Percentiles rank a stretch among this genome's conserved stretches.
These are phyloP conservation scores for Drosophila imparisetae DNA, from an alignment of 2,888 invertebrate genomes.

Conservation along the genomic window DNA sequence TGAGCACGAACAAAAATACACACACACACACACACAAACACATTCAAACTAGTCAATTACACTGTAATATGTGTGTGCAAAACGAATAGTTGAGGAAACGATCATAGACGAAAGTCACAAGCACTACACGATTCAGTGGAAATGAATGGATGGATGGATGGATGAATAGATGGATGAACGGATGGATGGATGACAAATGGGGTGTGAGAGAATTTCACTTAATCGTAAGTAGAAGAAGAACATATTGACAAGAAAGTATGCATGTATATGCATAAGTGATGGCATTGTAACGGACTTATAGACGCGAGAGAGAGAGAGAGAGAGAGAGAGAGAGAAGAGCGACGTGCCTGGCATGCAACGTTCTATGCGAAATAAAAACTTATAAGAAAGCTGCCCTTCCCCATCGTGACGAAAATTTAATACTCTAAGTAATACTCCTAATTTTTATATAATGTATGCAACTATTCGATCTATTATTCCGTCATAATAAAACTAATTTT, in stretches of 20 bases:
- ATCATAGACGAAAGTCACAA: slow-evolving; percentile 46
- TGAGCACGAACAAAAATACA: slow-evolving; percentile 7
- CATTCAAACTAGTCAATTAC: slow-evolving; percentile 27
- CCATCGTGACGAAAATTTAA: neutral
- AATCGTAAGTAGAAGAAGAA: neutral
- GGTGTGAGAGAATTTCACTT: slow-evolving; percentile 34
- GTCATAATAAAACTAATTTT: too few relatives aligned
- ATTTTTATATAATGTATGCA: too few relatives aligned
- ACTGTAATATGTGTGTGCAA: slow-evolving; percentile 28
- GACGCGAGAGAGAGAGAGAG: too few relatives aligned
- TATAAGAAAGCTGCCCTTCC: slow-evolving; percentile 6
- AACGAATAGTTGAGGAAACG: slow-evolving; percentile 28
- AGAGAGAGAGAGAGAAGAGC: too few relatives aligned
- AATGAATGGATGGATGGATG: slow-evolving; percentile 17
- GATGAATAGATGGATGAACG: too few relatives aligned
- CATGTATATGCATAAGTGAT: neutral
- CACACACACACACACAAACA: neutral
- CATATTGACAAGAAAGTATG: slow-evolving; percentile 8
- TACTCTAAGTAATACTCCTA: slow-evolving; percentile 18
- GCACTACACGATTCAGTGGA: slow-evolving; percentile 47
- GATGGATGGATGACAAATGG: slow-evolving; percentile 27
- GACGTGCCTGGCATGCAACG: slow-evolving; percentile 43
- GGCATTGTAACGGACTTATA: slow-evolving; percentile 6
- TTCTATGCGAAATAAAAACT: slow-evolving; percentile 40
- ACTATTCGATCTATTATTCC: too few relatives aligned